These are phyloP conservation scores for Drosophila erecta DNA, from an alignment of 1,140 invertebrate species.

Conservation along the genomic window DNA sequence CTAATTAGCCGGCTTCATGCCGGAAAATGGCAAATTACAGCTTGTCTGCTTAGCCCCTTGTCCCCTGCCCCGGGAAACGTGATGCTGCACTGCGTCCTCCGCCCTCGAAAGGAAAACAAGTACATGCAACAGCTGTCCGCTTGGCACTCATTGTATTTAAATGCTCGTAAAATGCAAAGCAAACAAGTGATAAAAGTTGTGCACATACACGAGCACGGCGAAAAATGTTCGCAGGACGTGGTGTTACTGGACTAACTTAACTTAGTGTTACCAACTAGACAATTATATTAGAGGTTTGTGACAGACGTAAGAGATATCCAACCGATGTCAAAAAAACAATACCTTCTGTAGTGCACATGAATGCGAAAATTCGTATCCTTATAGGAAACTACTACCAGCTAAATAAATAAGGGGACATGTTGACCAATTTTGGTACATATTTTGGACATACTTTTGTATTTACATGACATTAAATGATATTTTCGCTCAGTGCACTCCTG, in stretches of 20 bases:
- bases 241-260: no score
- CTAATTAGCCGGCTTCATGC: slow-evolving; percentile 41
- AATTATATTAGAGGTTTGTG: no score
- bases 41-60: slow-evolving; percentile 33
- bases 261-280: no score
- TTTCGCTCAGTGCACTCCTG: slow-evolving; percentile 6
- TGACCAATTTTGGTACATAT: no score
- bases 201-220: slow-evolving; percentile 22
- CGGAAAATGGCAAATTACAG: slow-evolving; percentile 43
- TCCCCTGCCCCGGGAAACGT: background rate
- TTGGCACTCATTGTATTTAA: slow-evolving; percentile 68
- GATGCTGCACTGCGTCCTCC: slow-evolving; percentile 3
- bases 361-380: no score
- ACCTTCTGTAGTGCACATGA: no score
- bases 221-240: background rate
- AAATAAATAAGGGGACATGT: no score
- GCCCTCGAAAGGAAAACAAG: slow-evolving; percentile 17
- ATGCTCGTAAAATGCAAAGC: slow-evolving; percentile 64
- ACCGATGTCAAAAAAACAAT: no score
- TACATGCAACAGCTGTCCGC: slow-evolving; percentile 48
- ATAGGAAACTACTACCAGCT: no score
- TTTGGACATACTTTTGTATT: no score
- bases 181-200: slow-evolving; percentile 73
- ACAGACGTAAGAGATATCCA: no score
- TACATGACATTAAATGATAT: background rate